Conservation (phyloP, 2,888 invertebrate genomes). For the Gryllus longicercus region DNA sequence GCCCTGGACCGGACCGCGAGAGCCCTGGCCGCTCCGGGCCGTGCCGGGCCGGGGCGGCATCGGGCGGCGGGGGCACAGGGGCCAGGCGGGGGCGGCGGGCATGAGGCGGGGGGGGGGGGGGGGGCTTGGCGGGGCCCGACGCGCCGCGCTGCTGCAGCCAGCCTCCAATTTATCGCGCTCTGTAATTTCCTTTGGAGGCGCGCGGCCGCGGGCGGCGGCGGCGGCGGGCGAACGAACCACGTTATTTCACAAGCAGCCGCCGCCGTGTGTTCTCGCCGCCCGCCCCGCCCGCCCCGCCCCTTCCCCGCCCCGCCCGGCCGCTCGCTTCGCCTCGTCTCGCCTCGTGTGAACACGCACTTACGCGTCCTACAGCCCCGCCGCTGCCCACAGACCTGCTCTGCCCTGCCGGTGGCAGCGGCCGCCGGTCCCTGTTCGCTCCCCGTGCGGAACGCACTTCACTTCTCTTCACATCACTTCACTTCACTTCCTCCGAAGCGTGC, state of each 20-base stretch:
- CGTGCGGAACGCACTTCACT: too few relatives aligned
- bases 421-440: too few relatives aligned
- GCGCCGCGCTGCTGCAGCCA: background rate
- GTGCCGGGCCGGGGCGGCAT: background rate
- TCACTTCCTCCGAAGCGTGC: too few relatives aligned
- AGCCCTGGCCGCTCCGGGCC: background rate
- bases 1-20: too few relatives aligned
- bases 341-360: too few relatives aligned
- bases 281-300: too few relatives aligned
- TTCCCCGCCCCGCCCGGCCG: too few relatives aligned
- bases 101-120: background rate
- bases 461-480: too few relatives aligned
- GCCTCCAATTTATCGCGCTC: conserved; percentile 17
- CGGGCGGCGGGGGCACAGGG: background rate
- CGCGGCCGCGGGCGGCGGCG: background rate
- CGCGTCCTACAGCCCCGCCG: too few relatives aligned
- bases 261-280: background rate
- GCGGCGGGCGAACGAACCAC: background rate
- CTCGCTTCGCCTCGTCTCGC: too few relatives aligned
- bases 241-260: conserved; percentile 9
- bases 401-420: too few relatives aligned
- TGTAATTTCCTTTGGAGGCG: background rate
- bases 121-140: background rate
- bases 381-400: too few relatives aligned
- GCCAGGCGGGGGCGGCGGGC: background rate